A percentile compares a stretch with the other conserved stretches of the same genome.
phyloP scores from a whole-genome alignment of 2,888 invertebrate genomes.

The Ophion ellenae region DNA sequence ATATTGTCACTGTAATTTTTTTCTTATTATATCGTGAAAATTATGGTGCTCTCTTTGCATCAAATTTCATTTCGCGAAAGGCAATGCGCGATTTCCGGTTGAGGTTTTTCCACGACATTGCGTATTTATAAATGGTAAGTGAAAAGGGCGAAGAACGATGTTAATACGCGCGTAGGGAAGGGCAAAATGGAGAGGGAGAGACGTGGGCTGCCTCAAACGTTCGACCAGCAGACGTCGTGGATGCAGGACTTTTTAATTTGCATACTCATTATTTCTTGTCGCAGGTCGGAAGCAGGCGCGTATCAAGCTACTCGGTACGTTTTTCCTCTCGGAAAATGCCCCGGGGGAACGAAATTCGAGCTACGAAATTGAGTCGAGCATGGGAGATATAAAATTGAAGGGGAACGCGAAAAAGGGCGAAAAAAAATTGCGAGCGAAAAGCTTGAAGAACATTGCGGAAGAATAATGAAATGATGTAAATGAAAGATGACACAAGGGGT shows the following conservation, averaged over 20 bases:
- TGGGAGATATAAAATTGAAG: slow-evolving; percentile 27
- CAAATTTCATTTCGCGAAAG: background rate
- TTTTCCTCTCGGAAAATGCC: slow-evolving; percentile 30
- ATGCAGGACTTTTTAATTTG: slow-evolving; percentile 64
- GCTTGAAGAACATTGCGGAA: background rate
- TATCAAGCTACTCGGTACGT: slow-evolving; percentile 43
- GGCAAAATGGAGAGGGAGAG: background rate
- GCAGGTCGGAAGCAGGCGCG: slow-evolving; percentile 56
- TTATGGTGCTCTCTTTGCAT: too few relatives aligned
- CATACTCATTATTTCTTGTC: slow-evolving; percentile 64
- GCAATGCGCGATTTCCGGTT: background rate
- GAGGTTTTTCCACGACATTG: background rate
- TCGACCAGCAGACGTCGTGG: slow-evolving; percentile 55
- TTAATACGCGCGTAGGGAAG: too few relatives aligned
- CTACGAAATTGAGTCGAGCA: slow-evolving; percentile 48
- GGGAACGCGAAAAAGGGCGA: slow-evolving; percentile 12
- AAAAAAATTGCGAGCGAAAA: slow-evolving; percentile 1
- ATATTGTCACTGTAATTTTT: too few relatives aligned
- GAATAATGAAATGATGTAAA: slow-evolving; percentile 16
- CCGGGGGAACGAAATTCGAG: slow-evolving; percentile 54
- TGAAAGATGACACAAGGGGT: background rate
- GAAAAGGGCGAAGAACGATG: slow-evolving; percentile 4
- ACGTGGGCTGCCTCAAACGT: slow-evolving; percentile 58
- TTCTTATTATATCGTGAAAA: too few relatives aligned
- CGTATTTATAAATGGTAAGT: background rate